Percentiles rank a stretch among this genome's conserved stretches.
Conservation (phyloP, 2,888 invertebrate genomes). For the Parnassius mnemosyne region DNA sequence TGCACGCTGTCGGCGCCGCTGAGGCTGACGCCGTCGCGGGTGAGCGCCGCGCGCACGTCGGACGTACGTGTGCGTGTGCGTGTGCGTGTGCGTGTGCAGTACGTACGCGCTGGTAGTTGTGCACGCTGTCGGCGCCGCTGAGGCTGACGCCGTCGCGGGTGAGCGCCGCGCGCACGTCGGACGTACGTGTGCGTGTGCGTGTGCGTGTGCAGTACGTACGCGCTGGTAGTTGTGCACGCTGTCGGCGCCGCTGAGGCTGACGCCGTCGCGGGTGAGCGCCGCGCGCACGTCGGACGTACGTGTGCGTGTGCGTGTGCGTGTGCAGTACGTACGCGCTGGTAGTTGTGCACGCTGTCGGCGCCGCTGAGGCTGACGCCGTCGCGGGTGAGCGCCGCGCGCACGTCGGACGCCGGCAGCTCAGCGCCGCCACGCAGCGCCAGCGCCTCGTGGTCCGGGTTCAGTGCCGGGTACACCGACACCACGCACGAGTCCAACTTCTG, state of each 20-base stretch:
- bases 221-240: conserved; percentile 89
- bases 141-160: conserved; percentile 88
- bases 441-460: conserved; percentile 97
- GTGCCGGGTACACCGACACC: conserved; percentile 95
- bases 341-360: conserved; percentile 88
- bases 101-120: conserved; percentile 85
- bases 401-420: conserved; percentile 85
- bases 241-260: conserved; percentile 88
- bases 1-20: conserved; percentile 92
- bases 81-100: no score
- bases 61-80: no score
- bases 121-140: conserved; percentile 91
- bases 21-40: conserved; percentile 88
- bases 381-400: conserved; percentile 92
- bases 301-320: conserved; percentile 79
- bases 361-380: conserved; percentile 92
- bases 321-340: conserved; percentile 82
- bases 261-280: conserved; percentile 96
- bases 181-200: conserved; percentile 87
- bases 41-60: no score
- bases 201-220: background rate
- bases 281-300: no score
- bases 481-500: conserved; percentile 95
- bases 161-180: no score
- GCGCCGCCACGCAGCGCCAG: conserved; percentile 84